Evolutionary conservation across 2,797 vertebrate species (phyloP).

Genomic region (Pangasius krempfi): DNA sequence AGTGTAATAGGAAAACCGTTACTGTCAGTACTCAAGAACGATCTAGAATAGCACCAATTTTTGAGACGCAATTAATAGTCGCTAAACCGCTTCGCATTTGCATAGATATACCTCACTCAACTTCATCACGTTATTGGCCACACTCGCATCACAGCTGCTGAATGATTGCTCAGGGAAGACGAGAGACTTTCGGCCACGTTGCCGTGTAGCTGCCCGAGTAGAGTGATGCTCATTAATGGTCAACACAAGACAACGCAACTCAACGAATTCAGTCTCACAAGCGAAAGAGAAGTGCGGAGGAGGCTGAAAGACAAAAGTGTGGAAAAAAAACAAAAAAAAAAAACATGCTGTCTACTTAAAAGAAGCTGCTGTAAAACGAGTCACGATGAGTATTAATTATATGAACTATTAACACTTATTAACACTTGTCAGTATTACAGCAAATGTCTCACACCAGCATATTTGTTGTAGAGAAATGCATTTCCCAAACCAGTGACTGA

Average conservation of each 20-base stretch:
- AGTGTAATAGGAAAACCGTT: neutral
- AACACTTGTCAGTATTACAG: neutral
- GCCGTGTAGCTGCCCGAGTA: neutral
- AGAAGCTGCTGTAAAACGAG: neutral
- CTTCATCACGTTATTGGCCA: neutral
- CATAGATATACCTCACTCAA: neutral
- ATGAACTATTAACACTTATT: neutral
- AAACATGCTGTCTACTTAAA: neutral
- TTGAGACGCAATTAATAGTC: neutral
- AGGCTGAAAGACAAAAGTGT: neutral
- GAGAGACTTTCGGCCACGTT: neutral
- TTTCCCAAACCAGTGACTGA: neutral
- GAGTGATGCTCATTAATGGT: conserved; percentile 4
- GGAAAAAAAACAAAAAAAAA: neutral
- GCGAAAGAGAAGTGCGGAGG: neutral
- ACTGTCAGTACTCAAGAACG: neutral
- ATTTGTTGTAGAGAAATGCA: too few species aligned
- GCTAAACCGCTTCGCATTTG: neutral
- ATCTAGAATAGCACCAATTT: too few species aligned
- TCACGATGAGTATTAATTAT: neutral
- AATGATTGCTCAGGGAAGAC: neutral
- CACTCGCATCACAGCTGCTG: neutral
- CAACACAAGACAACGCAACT: neutral
- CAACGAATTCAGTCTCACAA: neutral
- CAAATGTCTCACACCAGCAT: neutral